Conservation (phyloP, 2,888 invertebrate species). For the Limnephilus lunatus region DNA sequence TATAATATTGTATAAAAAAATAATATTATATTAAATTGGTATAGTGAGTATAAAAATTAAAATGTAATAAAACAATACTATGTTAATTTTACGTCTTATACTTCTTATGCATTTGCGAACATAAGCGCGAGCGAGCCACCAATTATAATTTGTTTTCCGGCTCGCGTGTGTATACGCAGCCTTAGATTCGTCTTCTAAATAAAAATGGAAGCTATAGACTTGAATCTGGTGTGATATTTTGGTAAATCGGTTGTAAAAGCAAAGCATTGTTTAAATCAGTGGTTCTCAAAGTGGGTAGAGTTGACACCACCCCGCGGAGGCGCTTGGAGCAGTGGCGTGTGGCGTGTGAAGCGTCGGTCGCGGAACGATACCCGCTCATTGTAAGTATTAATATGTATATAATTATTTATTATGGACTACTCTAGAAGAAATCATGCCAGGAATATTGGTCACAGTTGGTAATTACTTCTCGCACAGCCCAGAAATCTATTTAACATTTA, state of each 20-base stretch:
- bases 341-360: too few relatives aligned
- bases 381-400: neutral
- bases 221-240: neutral
- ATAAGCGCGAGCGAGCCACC: too few relatives aligned
- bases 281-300: neutral
- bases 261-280: neutral
- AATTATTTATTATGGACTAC: neutral
- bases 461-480: too few relatives aligned
- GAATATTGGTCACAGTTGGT: neutral
- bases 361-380: neutral
- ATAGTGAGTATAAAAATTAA: too few relatives aligned
- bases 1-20: too few relatives aligned
- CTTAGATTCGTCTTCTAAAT: neutral
- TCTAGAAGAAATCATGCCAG: neutral
- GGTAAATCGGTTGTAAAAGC: neutral
- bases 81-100: neutral
- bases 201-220: neutral
- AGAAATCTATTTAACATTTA: too few relatives aligned
- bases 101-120: too few relatives aligned
- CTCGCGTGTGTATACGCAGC: too few relatives aligned
- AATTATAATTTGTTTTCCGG: too few relatives aligned
- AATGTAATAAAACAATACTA: neutral
- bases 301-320: too few relatives aligned
- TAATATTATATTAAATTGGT: too few relatives aligned
- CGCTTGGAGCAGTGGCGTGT: neutral